Base-by-base conservation (phyloP, 2,888 invertebrate species). In the Drosophila melanosoma region DNA sequence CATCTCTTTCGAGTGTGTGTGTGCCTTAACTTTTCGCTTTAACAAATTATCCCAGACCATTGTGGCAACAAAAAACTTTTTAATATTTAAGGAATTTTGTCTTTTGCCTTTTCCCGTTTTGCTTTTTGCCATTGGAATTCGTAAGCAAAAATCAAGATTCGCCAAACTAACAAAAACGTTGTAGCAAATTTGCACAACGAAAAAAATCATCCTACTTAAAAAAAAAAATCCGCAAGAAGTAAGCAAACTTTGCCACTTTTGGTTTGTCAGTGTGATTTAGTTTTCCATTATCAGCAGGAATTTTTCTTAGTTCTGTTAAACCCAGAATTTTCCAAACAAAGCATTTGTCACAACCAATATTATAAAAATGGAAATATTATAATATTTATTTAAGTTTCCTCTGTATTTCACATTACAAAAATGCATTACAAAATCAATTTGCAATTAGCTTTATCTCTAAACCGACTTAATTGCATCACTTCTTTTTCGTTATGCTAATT, bases 11-110 rank as follows among this genome's bases (percentile, higher is more conserved):
- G 29, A 57, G 63, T 20, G 57, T 51, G 53, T 51, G 53, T 51
- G 52, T 58, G 54, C 26, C 52, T 49, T 48, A 20, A 67, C 59
- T 68, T 53, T 58, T 63, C 73, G 70, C 75, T 81, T 81, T 76
- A 88, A 84, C 89, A 87, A 87, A 87, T 87, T 87, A 84, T 79
- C 49, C 60, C 63, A 58, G 74, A 59, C 59, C 76, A 79, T 79
- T 82, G 81, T 61, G 67, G 23, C 29, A 54, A 38, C 52, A 32
- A 65, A 65, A 75, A 86, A 82, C 65, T 81, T 83, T 79, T 72
- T 76, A 73, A 69, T 82, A 75, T 78, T 81, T 63, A 75, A 78
- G 74, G 52, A 72, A 69, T 61, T 72, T 72, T 60, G 66, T 62
- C 52, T 76, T 76, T 69, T 49, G 76, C 64, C 53, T 64, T 68